Percentiles rank a stretch among this genome's conserved stretches.
Evolutionary conservation across 2,797 vertebrate species (phyloP).

Genomic region (Rallus crepitans): DNA sequence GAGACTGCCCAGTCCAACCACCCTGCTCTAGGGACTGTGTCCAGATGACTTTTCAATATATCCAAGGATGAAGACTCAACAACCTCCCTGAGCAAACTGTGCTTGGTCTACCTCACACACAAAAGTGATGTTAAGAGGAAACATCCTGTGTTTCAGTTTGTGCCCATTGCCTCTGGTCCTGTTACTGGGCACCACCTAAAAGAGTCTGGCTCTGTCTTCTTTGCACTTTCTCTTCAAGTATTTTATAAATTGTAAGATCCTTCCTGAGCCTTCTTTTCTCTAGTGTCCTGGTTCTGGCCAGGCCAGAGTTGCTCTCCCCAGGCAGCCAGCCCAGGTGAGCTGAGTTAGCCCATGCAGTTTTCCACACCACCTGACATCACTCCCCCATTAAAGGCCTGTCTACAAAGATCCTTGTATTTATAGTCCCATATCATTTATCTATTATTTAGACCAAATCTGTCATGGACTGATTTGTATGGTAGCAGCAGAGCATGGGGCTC

Average conservation of each 20-base stretch:
- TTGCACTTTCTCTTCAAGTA: neutral
- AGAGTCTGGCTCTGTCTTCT: accelerated
- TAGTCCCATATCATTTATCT: too few relatives aligned
- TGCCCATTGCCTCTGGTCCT: neutral
- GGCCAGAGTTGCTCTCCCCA: too few relatives aligned
- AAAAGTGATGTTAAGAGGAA: neutral
- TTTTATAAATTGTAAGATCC: neutral
- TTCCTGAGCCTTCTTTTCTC: accelerated
- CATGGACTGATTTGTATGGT: too few relatives aligned
- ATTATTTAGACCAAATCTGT: too few relatives aligned
- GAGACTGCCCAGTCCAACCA: neutral
- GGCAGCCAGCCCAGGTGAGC: too few relatives aligned
- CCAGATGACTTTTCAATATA: neutral
- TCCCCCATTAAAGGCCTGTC: too few relatives aligned
- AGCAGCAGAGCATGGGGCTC: too few relatives aligned
- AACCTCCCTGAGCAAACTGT: accelerated
- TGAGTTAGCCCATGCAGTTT: too few relatives aligned
- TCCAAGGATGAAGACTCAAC: neutral
- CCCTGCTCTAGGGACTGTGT: neutral
- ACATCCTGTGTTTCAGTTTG: neutral
- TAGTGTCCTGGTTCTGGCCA: too few relatives aligned
- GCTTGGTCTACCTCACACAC: neutral
- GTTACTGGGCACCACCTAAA: neutral
- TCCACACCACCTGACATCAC: too few relatives aligned
- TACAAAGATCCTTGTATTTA: too few relatives aligned